Conservation (phyloP, 1,140 invertebrate genomes). For the Danaus melanippus region DNA sequence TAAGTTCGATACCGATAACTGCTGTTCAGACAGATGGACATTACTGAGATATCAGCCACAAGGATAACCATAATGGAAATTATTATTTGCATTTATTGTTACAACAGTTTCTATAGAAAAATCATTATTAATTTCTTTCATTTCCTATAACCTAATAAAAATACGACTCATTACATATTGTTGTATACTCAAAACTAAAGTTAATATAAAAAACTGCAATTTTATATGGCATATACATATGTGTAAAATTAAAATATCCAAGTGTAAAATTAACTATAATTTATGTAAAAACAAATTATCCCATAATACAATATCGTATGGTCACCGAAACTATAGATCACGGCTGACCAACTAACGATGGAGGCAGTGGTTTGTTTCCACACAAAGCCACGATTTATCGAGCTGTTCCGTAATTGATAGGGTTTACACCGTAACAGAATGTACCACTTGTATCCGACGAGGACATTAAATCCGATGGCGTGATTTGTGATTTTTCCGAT, state of each 20-base stretch:
- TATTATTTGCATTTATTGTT: not conserved
- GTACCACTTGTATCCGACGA: slow-evolving; percentile 29
- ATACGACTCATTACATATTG: too few species aligned
- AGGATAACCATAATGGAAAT: slow-evolving; percentile 15
- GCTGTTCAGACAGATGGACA: slow-evolving; percentile 31
- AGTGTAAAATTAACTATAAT: too few species aligned
- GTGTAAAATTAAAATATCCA: too few species aligned
- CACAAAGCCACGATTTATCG: slow-evolving; percentile 49
- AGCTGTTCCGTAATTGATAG: slow-evolving; percentile 42
- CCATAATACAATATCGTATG: slow-evolving; percentile 2
- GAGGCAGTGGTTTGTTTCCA: slow-evolving; percentile 46
- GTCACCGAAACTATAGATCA: slow-evolving; percentile 36
- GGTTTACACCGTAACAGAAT: slow-evolving; percentile 36
- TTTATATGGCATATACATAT: not conserved
- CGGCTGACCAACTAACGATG: slow-evolving; percentile 43
- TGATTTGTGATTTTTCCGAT: slow-evolving; percentile 23
- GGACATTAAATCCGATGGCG: slow-evolving; percentile 21
- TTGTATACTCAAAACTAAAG: too few species aligned
- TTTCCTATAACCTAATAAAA: too few species aligned
- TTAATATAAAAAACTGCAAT: not conserved
- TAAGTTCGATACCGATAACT: slow-evolving; percentile 29
- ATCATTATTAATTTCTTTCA: too few species aligned
- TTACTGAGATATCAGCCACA: slow-evolving; percentile 29
- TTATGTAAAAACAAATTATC: too few species aligned
- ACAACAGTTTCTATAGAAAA: too few species aligned